Evolutionary conservation across 2,113 vertebrate genomes (phyloP), one percentile per base, ranked within the genome.

Genomic region (Chiloscyllium plagiosum): DNA sequence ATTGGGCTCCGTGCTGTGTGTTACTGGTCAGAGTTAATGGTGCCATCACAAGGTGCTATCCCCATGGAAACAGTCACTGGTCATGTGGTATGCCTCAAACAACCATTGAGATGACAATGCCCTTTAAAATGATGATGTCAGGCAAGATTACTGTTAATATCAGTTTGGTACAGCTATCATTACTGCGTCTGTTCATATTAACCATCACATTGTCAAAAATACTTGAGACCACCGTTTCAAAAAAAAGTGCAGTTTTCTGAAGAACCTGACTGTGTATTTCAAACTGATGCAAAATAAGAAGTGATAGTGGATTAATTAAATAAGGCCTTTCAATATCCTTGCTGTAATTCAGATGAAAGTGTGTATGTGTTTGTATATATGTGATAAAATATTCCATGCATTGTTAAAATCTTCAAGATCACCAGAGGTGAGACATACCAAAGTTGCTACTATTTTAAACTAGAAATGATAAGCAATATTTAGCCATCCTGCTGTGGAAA

Each of bases 81-180:
- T 47, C 80, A 20, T 47, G 80, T 47, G 80, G 42, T 22, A 6
- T 47, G 80, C 37, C 37, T 37, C 80, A 83, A 83, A 47, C 80
- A 83, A 37, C 80, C 80, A 83, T 83, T 83, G 17, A 83, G 80
- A 83, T 83, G 17, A 83, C 80, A 83, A 42, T 83, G 78, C 37
- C 80, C 37, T 83, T 83, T 83, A 83, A 83, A 83, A 83, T 47
- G 80, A 37, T 83, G 78, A 83, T 83, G 80, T 83, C 80, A 83
- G 80, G 42, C 80, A 83, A 83, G 80, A 83, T 83, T 83, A 83
- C 80, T 47, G 80, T 83, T 83, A 83, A 83, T 83, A 83, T 22
- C 17, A 83, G 42, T 83, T 83, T 83, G 42, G 80, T 83, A 15
- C 80, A 47, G 19, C 80, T 83, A 83, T 83, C 80, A 42, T 83